These are phyloP conservation scores for Andrena camellia DNA, from an alignment of 2,888 invertebrate species.

Conservation along the genomic window DNA sequence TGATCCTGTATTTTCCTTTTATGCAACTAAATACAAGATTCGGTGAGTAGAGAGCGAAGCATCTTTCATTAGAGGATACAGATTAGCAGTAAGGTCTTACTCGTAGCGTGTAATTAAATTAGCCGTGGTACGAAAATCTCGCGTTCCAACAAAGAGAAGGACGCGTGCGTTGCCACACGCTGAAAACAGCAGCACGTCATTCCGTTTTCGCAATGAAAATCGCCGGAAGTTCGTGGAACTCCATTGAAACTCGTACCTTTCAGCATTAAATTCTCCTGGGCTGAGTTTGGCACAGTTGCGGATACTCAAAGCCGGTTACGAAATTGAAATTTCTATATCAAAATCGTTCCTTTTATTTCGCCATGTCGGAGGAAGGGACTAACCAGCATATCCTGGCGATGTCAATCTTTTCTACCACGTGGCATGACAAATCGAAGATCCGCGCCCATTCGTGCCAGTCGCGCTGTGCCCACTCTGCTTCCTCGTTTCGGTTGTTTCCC, in stretches of 20 bases:
- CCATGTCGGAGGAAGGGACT: too few relatives aligned
- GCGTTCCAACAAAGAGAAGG: conserved; percentile 40
- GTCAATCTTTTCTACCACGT: too few relatives aligned
- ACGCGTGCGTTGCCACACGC: neutral
- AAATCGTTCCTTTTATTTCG: too few relatives aligned
- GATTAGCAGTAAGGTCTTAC: conserved; percentile 45
- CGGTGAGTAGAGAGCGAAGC: neutral
- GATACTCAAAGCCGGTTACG: too few relatives aligned
- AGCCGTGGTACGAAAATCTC: conserved; percentile 34
- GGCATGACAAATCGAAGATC: conserved; percentile 55
- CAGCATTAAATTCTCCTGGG: neutral
- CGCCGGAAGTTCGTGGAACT: conserved; percentile 10
- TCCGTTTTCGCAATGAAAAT: conserved; percentile 27
- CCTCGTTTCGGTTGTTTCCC: conserved; percentile 62
- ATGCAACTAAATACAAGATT: conserved; percentile 1
- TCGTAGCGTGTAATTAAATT: conserved; percentile 58
- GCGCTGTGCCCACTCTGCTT: conserved; percentile 34
- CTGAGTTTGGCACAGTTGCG: too few relatives aligned
- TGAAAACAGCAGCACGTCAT: conserved; percentile 10
- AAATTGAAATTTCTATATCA: too few relatives aligned
- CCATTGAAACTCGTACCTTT: neutral
- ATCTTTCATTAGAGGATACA: conserved; percentile 27
- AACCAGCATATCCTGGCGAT: too few relatives aligned
- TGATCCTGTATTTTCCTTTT: conserved; percentile 7
- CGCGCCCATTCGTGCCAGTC: conserved; percentile 61